A percentile compares a stretch with the other conserved stretches of the same genome.
These are phyloP conservation scores for Mormyrus hasselquistii DNA, from an alignment of 2,797 vertebrate genomes.

Conservation along the genomic window DNA sequence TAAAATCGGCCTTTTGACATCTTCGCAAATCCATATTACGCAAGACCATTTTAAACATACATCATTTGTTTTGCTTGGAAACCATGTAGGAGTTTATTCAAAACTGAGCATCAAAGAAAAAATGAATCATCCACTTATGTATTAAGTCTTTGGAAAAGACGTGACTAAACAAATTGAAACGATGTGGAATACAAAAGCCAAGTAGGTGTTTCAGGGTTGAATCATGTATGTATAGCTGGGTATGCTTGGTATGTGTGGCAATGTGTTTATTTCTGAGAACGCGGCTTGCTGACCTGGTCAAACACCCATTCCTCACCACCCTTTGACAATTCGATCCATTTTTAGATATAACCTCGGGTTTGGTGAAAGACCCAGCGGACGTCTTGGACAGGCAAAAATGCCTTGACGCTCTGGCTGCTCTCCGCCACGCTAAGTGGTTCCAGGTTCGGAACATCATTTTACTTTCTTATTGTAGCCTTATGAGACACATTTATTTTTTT, in stretches of 20 bases:
- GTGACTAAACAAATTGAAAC: background rate
- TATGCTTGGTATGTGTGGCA: slow-evolving; percentile 89
- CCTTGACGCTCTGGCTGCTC: slow-evolving; percentile 99
- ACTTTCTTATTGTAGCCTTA: slow-evolving; percentile 99
- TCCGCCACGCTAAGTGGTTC: slow-evolving; percentile 99
- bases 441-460: slow-evolving; percentile 99
- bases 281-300: slow-evolving; percentile 98
- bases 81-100: slow-evolving; percentile 2
- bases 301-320: slow-evolving; percentile 99
- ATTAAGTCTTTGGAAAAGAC: background rate
- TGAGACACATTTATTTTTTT: slow-evolving; percentile 72
- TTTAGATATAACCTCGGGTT: slow-evolving; percentile 99
- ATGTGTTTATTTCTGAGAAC: slow-evolving; percentile 73
- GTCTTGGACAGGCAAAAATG: slow-evolving; percentile 99
- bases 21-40: background rate
- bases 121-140: background rate
- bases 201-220: slow-evolving; percentile 2
- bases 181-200: background rate
- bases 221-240: background rate
- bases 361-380: slow-evolving; percentile 99
- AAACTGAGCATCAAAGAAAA: background rate
- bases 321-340: slow-evolving; percentile 99
- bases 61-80: background rate
- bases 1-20: background rate
- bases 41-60: background rate